A percentile compares a stretch with the other conserved stretches of the same genome.
Conservation (phyloP, 2,797 vertebrate species). For the Amblyopsis hoosieri region DNA sequence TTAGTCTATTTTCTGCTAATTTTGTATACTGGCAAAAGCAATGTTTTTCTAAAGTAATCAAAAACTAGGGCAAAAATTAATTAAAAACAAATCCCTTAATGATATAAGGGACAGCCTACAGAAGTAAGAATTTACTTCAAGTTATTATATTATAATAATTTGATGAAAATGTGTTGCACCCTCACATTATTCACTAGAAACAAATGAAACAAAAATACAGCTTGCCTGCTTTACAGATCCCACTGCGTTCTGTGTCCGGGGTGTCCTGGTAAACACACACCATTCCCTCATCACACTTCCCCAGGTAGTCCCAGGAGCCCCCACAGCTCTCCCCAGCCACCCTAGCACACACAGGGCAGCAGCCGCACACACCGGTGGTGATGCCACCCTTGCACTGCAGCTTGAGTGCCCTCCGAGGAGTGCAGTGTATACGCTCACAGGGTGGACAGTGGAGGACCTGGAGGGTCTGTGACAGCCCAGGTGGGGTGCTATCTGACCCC, state of each 20-base stretch:
- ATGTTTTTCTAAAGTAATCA: too few species aligned
- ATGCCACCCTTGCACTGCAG: constrained; percentile 73
- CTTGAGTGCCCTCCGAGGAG: constrained; percentile 56
- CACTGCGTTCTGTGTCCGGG: constrained; percentile 45
- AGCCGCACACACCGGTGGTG: constrained; percentile 74
- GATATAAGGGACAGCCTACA: background rate
- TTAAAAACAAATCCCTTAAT: background rate
- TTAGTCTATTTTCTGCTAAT: too few species aligned
- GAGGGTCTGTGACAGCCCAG: constrained; percentile 43
- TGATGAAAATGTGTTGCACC: too few species aligned
- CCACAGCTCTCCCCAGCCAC: constrained; percentile 70
- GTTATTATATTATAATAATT: background rate
- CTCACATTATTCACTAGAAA: background rate
- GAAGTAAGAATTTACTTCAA: background rate
- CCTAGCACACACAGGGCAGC: constrained; percentile 74
- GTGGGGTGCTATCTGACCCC: constrained; percentile 27
- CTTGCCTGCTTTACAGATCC: constrained; percentile 71
- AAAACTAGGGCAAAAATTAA: too few species aligned
- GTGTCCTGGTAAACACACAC: constrained; percentile 65
- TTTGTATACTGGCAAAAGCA: too few species aligned
- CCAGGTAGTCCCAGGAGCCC: constrained; percentile 76
- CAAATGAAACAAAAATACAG: background rate
- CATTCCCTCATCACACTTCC: constrained; percentile 76
- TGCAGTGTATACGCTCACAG: constrained; percentile 76
- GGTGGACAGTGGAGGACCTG: constrained; percentile 73